Conservation (phyloP, 2,888 invertebrate genomes). For the Neria commutata region DNA sequence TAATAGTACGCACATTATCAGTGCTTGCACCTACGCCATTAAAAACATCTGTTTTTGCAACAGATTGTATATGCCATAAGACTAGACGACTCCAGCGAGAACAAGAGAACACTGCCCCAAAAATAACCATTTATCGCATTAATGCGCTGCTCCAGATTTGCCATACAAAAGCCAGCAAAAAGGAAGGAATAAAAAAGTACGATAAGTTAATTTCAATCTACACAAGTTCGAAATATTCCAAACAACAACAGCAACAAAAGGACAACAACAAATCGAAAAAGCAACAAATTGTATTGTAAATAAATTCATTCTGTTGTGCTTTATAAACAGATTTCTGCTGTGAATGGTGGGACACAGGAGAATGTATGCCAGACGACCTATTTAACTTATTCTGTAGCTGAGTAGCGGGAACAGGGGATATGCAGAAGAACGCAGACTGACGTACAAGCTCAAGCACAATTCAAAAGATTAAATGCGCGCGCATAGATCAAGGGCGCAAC, state of each 20-base stretch:
- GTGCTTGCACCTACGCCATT: no score
- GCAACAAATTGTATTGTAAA: not conserved
- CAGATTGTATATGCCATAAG: not conserved
- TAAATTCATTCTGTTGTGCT: not conserved
- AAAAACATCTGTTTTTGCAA: not conserved
- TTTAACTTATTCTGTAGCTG: not conserved
- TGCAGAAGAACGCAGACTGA: not conserved
- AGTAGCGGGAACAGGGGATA: not conserved
- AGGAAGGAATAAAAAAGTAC: no score
- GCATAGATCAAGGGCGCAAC: constrained; percentile 12
- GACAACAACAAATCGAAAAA: not conserved
- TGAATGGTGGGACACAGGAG: not conserved
- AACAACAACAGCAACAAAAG: not conserved
- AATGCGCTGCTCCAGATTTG: not conserved
- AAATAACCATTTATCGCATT: constrained; percentile 1
- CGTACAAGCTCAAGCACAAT: not conserved
- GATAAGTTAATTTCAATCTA: not conserved
- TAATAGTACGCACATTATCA: no score
- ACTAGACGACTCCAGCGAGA: not conserved
- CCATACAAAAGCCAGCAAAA: not conserved
- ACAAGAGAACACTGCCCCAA: not conserved
- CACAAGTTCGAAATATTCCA: not conserved
- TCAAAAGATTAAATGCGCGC: not conserved
- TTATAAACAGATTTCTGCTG: not conserved
- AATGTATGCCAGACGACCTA: not conserved